phyloP scores from a whole-genome alignment of 2,113 vertebrate genomes.

The Oxyura jamaicensis region DNA sequence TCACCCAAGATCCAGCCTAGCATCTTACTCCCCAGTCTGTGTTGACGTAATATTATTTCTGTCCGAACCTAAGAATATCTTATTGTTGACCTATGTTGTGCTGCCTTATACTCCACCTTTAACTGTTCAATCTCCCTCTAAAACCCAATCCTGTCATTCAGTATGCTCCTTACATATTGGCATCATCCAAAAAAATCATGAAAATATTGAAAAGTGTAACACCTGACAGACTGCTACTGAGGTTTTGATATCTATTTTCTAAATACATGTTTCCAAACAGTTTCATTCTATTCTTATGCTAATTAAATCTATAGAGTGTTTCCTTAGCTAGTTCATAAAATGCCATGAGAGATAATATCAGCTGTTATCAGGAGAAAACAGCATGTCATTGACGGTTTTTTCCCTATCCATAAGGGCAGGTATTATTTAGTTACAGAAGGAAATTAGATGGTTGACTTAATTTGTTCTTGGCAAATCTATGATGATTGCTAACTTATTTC shows the following conservation, averaged over 20 bases:
- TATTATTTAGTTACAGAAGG: background rate
- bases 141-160: background rate
- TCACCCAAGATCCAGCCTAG: background rate
- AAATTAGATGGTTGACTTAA: background rate
- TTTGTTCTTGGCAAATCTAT: background rate
- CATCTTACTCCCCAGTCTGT: background rate
- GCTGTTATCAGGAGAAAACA: background rate
- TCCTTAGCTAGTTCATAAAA: background rate
- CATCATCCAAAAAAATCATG: background rate
- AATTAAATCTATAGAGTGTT: background rate
- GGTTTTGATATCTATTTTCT: background rate
- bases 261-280: background rate
- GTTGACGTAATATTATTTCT: background rate
- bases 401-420: background rate
- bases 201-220: slow-evolving; percentile 6
- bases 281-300: background rate
- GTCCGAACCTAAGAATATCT: background rate
- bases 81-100: background rate
- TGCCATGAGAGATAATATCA: background rate
- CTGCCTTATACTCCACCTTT: background rate
- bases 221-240: background rate
- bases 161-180: background rate
- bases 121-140: background rate
- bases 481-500: background rate
- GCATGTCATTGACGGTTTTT: background rate